Percentiles rank a stretch among this genome's conserved stretches.
Conservation (phyloP, 1,140 invertebrate genomes). For the Copidosoma floridanum region DNA sequence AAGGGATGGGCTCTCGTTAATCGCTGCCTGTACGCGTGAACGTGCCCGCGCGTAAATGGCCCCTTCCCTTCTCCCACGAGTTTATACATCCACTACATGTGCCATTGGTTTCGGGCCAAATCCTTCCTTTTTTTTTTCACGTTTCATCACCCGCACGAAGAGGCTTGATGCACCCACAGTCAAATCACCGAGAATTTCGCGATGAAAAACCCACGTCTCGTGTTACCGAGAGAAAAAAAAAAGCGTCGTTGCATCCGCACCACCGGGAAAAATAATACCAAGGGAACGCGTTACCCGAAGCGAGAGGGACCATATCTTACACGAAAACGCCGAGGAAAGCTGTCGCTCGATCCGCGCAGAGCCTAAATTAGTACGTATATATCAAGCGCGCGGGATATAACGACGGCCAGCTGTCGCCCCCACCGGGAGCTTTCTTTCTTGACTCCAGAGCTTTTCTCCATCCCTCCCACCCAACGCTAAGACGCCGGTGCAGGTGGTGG, state of each 20-base stretch:
- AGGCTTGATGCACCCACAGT: too few relatives aligned
- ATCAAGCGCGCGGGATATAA: neutral
- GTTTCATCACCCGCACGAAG: too few relatives aligned
- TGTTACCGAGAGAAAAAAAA: too few relatives aligned
- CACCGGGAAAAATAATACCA: neutral
- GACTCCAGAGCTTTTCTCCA: neutral
- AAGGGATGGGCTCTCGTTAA: neutral
- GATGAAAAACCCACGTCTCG: too few relatives aligned
- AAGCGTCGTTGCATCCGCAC: neutral
- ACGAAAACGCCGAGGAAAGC: constrained; percentile 13
- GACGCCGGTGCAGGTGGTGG: too few relatives aligned
- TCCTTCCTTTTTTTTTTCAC: too few relatives aligned
- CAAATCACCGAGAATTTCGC: too few relatives aligned
- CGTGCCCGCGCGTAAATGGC: constrained; percentile 2
- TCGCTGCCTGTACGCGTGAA: neutral
- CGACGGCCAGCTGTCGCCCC: constrained; percentile 38
- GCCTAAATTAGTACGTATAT: constrained; percentile 18
- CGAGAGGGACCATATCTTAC: neutral
- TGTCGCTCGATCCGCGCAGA: neutral
- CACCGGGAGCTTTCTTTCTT: too few relatives aligned
- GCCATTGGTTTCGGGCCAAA: too few relatives aligned
- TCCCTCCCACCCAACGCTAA: neutral
- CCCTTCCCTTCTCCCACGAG: too few relatives aligned
- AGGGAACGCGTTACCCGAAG: too few relatives aligned
- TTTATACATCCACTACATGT: constrained; percentile 12